Evolutionary conservation across 2,888 invertebrate species (phyloP), one percentile per base, ranked within the genome.

Genomic region (Campoplex nolae): DNA sequence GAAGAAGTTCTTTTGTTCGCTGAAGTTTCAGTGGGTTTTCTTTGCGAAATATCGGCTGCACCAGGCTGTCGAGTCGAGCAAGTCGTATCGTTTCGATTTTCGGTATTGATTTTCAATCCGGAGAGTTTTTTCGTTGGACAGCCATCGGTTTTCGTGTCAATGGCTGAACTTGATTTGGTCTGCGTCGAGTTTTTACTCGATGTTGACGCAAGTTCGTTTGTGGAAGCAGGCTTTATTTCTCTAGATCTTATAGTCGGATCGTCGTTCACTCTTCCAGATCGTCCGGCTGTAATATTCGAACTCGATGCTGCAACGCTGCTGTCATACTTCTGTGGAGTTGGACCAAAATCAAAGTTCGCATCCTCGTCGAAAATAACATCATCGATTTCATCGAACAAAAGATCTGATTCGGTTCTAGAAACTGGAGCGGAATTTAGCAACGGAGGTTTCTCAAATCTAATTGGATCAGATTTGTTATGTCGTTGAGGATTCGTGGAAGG

Each of bases 1-100:
- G 89, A 86, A 70, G 86, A 58, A 65, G 71, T 45, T 82, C 88
- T 85, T 18, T 90, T 88, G 7, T 35, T 84, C 11, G 81, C 54
- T 9, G 38, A 4, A n/a, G 51, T 38, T 56, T 68, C 54, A 16
- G 32, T 45, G 32, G n/a, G 18, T 51, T 56, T 54, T 2, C 0
- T 45, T 42, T 54, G 2, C 23, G 28, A 28, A 54, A n/a, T 54
- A 8, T 76, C 32, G 45, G 8, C 32, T 8, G 62, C 32, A 11
- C 3, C 45, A 45, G 11, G 2, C 13, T 45, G 45, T 32, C 8
- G 6, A 51, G 18, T 70, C 68, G 78, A 28, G 18, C 8, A 13
- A 35, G 38, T 23, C 16, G 73, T 13, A 28, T n/a, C 8, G 3
- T 58, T 42, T 13, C 45, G 23, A 35, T 3, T 54, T n/a, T 56